Evolutionary conservation across 2,888 invertebrate genomes (phyloP).

Genomic region (Synergus itoensis): DNA sequence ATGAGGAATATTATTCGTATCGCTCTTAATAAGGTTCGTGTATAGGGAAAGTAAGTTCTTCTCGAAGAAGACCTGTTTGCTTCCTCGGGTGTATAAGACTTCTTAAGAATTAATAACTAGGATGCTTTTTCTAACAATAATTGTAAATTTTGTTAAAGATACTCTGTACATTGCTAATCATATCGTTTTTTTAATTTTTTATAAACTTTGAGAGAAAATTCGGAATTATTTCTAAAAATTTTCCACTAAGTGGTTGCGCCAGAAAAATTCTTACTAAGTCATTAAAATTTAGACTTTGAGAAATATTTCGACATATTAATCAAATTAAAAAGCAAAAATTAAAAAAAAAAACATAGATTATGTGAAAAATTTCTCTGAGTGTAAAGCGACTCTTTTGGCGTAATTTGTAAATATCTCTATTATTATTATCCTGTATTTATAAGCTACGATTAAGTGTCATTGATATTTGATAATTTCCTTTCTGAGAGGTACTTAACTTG

Average conservation of each 20-base stretch:
- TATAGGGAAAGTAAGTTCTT: constrained; percentile 60
- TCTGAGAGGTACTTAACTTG: constrained; percentile 28
- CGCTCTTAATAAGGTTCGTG: constrained; percentile 63
- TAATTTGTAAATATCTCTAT: constrained; percentile 26
- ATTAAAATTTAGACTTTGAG: not conserved
- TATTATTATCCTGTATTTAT: constrained; percentile 18
- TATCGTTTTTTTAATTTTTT: not conserved
- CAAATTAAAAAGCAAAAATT: not conserved
- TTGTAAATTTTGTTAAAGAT: constrained; percentile 65
- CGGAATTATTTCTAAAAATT: not conserved
- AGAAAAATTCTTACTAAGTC: not conserved
- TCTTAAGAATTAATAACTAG: constrained; percentile 61
- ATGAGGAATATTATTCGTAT: constrained; percentile 39
- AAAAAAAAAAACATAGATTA: not conserved
- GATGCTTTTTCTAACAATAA: constrained; percentile 60
- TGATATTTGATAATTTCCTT: constrained; percentile 34
- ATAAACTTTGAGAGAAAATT: not conserved
- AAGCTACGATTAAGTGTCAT: constrained; percentile 35
- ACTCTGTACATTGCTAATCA: constrained; percentile 57
- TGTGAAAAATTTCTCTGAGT: constrained; percentile 5
- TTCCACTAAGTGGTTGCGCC: not conserved
- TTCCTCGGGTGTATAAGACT: constrained; percentile 58
- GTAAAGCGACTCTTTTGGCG: not conserved
- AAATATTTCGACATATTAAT: constrained; percentile 2
- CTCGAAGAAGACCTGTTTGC: constrained; percentile 52